Conservation (phyloP, 2,797 vertebrate species). For the Typhlichthys subterraneus region DNA sequence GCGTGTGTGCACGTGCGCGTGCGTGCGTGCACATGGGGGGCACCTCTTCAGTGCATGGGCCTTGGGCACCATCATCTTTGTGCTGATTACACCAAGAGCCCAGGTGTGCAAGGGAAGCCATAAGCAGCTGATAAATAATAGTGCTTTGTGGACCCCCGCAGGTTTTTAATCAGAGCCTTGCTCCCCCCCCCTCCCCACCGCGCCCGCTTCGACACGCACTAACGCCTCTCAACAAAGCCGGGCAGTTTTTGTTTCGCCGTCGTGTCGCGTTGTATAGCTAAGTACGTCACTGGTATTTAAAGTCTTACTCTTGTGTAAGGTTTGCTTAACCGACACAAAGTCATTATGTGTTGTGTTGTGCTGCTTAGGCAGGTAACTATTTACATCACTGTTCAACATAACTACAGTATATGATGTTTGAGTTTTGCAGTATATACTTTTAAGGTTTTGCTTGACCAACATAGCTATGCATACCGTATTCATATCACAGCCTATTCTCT, state of each 20-base stretch:
- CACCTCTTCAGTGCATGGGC: neutral
- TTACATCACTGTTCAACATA: no score
- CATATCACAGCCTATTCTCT: neutral
- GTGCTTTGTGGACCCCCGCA: conserved; percentile 26
- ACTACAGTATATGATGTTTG: no score
- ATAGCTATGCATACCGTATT: no score
- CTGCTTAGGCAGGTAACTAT: no score
- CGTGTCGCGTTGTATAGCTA: neutral
- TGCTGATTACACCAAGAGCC: conserved; percentile 1
- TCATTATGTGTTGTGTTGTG: neutral
- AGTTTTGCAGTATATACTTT: no score
- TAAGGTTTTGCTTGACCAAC: no score
- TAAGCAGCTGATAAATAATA: conserved; percentile 50
- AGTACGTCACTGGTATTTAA: neutral
- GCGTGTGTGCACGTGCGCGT: conserved; percentile 1
- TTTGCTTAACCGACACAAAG: neutral
- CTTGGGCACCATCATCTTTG: conserved; percentile 12
- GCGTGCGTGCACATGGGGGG: neutral
- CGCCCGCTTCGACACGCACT: neutral
- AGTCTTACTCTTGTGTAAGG: no score
- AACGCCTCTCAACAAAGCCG: conserved; percentile 3
- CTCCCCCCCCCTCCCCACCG: conserved; percentile 8
- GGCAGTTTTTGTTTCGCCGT: neutral
- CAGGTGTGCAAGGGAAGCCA: conserved; percentile 37
- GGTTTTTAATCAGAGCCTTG: conserved; percentile 43